Base-by-base conservation (phyloP, 2,888 invertebrate genomes). In the Cryptus viduatorius region DNA sequence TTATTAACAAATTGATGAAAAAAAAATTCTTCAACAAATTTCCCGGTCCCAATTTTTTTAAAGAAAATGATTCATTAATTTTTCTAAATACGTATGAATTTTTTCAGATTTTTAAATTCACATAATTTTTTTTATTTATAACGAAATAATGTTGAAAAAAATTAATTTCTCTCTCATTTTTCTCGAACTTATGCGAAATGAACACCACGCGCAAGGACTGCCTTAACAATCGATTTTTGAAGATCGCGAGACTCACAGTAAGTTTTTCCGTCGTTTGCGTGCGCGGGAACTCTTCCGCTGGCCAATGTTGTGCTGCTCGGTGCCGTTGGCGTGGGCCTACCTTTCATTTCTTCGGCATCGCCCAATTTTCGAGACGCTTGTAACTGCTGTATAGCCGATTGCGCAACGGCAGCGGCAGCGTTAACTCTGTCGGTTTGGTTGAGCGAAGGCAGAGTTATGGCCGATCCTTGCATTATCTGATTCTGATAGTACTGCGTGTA, bases 331-430 rank as follows among this genome's bases (percentile, higher is more conserved):
- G 93, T 93, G 4, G 93, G 93, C 68, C 93, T 90, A 4, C 89
- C 89, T 77, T 92, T 93, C 90, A 93, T 91, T 76, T 93, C 93
- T 46, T 94, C 93, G 1, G 92, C 89, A 61, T 94, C 93, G 10
- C 92, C 90, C 68, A 92, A 89, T 84, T 93, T 94, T 81, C 92
- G 92, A 24, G 93, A 92, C 1, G 94, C 94, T 77, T 96, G 95
- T 75, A 96, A 94, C 88, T 96, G 96, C 87, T 96, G 95, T 83
- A 98, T 97, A 4, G 98, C 98, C 0, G 97, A 97, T 89, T 98
- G 97, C 0, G 98, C 98, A 0, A 98, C 98, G 0, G 98, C 98
- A 0, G 98, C 97, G 0, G 97, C 98, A 0, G 97, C 97, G 93
- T 98, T 98, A 0, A 97, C 97, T 10, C 96, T 94, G 88, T 96